Conservation (phyloP, 1,140 invertebrate species). For the Drosophila novamexicana region DNA sequence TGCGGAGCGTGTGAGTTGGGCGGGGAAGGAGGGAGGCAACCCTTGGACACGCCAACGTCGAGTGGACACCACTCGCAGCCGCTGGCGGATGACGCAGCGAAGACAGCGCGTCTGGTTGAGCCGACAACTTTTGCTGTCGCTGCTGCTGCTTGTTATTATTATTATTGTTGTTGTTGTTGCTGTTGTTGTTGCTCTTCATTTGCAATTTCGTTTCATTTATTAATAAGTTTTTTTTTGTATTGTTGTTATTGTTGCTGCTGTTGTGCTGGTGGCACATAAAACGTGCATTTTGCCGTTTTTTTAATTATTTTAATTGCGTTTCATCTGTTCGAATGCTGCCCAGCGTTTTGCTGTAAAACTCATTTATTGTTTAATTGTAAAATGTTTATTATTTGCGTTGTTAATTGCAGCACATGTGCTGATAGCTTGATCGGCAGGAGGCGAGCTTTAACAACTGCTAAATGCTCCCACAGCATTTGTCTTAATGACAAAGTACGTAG, state of each 20-base stretch:
- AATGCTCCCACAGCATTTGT: constrained; percentile 2
- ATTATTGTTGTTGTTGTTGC: constrained; percentile 14
- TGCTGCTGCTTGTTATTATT: constrained; percentile 1
- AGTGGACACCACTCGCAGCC: constrained; percentile 28
- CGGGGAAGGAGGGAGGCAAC: not conserved
- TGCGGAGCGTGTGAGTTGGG: not conserved
- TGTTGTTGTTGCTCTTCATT: constrained; percentile 33
- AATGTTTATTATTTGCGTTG: constrained; percentile 37
- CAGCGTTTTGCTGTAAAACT: constrained; percentile 16
- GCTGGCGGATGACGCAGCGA: constrained; percentile 44
- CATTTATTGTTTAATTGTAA: constrained; percentile 46
- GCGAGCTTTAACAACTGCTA: constrained; percentile 6
- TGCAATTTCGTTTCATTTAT: constrained; percentile 47
- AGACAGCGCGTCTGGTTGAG: constrained; percentile 50
- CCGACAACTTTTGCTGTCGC: constrained; percentile 15
- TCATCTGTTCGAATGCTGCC: constrained; percentile 43
- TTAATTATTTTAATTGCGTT: constrained; percentile 61
- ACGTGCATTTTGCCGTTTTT: constrained; percentile 54
- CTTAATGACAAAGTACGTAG: not conserved
- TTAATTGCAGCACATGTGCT: constrained; percentile 38
- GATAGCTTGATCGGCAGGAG: constrained; percentile 7
- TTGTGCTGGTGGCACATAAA: constrained; percentile 38
- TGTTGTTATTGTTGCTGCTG: constrained; percentile 12
- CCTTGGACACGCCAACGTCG: constrained; percentile 37
- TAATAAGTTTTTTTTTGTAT: constrained; percentile 18